Evolutionary conservation across 2,888 invertebrate species (phyloP).

Genomic region (Eledona agricola): DNA sequence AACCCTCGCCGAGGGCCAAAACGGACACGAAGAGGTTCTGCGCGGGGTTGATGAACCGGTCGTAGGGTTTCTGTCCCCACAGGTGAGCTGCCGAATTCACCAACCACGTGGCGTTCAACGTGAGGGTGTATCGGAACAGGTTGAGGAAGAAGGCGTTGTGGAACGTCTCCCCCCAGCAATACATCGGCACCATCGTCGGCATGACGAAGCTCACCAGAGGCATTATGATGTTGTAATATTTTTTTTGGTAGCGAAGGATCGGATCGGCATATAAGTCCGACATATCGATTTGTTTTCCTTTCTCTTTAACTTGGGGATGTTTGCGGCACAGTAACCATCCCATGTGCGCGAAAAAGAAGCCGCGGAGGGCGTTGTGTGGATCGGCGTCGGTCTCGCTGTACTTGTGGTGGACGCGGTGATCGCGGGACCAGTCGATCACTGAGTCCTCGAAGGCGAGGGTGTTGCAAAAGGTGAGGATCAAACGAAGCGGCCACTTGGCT

Average conservation of each 20-base stretch:
- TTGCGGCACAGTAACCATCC: conserved; percentile 94
- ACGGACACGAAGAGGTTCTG: conserved; percentile 76
- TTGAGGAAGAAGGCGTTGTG: conserved; percentile 74
- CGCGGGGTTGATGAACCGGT: conserved; percentile 76
- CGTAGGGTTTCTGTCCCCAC: conserved; percentile 79
- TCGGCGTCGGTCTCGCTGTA: conserved; percentile 94
- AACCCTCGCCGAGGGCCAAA: conserved; percentile 79
- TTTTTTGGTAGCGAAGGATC: conserved; percentile 87
- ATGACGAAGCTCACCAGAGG: conserved; percentile 76
- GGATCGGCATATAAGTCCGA: conserved; percentile 85
- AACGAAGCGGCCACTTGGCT: conserved; percentile 87
- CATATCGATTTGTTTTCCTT: conserved; percentile 86
- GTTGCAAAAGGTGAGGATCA: conserved; percentile 83
- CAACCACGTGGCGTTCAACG: conserved; percentile 86
- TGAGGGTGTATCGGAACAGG: conserved; percentile 79
- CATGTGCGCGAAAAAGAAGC: conserved; percentile 96
- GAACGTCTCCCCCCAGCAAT: conserved; percentile 79
- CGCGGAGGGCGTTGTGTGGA: conserved; percentile 90
- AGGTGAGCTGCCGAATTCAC: conserved; percentile 90
- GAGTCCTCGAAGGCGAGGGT: conserved; percentile 92
- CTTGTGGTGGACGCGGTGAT: conserved; percentile 90
- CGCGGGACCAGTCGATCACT: conserved; percentile 80
- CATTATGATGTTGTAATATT: conserved; percentile 58
- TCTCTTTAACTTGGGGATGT: conserved; percentile 87
- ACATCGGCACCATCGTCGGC: conserved; percentile 79